Base-by-base conservation (phyloP, 2,888 invertebrate species). In the Hololepta plana region DNA sequence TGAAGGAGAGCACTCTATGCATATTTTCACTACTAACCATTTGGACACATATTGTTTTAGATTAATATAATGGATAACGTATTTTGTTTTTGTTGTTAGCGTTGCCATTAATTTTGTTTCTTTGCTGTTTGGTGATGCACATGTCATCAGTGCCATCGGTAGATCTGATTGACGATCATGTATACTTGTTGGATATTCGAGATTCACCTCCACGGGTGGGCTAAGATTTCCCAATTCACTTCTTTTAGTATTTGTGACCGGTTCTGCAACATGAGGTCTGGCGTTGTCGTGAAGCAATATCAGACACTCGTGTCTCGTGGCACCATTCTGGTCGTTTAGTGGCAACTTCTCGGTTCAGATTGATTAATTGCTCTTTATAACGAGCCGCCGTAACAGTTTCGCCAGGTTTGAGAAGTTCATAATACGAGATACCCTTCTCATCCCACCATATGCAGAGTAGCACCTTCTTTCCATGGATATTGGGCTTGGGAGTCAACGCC, bases 331-430 rank as follows among this genome's bases (percentile, higher is more conserved):
- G n/a, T n/a, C n/a, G n/a, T n/a, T n/a, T n/a, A n/a, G n/a, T n/a
- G n/a, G n/a, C n/a, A n/a, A n/a, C 30, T 28, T 7, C 25, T 27
- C 11, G 49, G 49, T 9, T 51, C 26, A 24, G 24, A 31, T 20
- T 42, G 29, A 10, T 26, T 26, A 35, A 36, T 33, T 7, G 35
- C 32, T 24, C 27, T 46, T 12, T 51, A 22, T 32, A 51, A 50
- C 2, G 49, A 10, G 16, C 49, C 42, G 2, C 39, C 36, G 30
- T 53, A 54, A n/a, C n/a, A n/a, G n/a, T n/a, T n/a, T n/a, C n/a
- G n/a, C n/a, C n/a, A n/a, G n/a, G n/a, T n/a, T n/a, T n/a, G n/a
- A n/a, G n/a, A n/a, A n/a, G n/a, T n/a, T n/a, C n/a, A n/a, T n/a
- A n/a, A n/a, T n/a, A n/a, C n/a, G n/a, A n/a, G n/a, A n/a, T n/a